phyloP scores from a whole-genome alignment of 2,797 vertebrate genomes.

The Toxotes lorentzi region DNA sequence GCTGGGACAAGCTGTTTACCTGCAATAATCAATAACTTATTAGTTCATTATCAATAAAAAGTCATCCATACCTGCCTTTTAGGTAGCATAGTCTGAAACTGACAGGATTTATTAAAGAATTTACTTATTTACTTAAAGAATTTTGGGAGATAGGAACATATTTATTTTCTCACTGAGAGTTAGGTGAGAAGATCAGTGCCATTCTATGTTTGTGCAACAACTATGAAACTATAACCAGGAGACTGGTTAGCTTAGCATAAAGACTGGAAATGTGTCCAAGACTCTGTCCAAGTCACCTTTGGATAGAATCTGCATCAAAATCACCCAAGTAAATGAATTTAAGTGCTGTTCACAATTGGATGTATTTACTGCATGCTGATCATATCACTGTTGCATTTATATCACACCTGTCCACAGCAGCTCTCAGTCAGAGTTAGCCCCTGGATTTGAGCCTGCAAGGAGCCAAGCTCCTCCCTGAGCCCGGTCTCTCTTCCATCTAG shows the following conservation, averaged over 20 bases:
- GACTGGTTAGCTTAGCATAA: background rate
- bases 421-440: constrained; percentile 91
- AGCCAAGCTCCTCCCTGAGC: constrained; percentile 90
- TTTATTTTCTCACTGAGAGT: background rate
- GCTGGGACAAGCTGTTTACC: constrained; percentile 86
- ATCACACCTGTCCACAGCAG: constrained; percentile 90
- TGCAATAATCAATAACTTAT: constrained; percentile 42
- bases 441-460: constrained; percentile 93
- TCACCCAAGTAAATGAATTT: background rate
- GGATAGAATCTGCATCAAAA: background rate
- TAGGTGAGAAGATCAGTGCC: background rate
- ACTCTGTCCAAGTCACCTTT: background rate
- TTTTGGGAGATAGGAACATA: background rate
- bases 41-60: background rate
- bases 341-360: background rate
- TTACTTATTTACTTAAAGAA: too few species aligned
- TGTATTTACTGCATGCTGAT: background rate
- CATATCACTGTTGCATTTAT: background rate
- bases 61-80: background rate
- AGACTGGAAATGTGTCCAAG: background rate
- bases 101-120: background rate
- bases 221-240: background rate
- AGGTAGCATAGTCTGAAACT: background rate
- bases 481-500: constrained; percentile 93
- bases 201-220: background rate